A percentile compares a stretch with the other conserved stretches of the same genome.
Evolutionary conservation across 2,113 vertebrate genomes (phyloP).

Genomic region (Erythrolamprus reginae): DNA sequence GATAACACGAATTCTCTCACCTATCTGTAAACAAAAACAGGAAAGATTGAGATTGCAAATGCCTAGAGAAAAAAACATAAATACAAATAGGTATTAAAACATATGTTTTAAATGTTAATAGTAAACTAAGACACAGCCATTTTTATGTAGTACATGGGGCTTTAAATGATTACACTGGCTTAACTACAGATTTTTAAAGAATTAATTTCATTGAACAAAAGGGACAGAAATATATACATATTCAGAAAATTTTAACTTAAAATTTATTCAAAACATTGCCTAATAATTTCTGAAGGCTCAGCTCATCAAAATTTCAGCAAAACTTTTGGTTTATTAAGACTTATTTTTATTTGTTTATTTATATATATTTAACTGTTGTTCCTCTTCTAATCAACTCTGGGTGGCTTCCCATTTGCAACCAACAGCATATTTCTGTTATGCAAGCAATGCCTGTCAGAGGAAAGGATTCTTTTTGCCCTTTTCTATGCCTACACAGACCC

Average conservation of each 20-base stretch:
- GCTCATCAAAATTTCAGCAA: background rate
- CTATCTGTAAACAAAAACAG: conserved; percentile 80
- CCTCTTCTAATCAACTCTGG: background rate
- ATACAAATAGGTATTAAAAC: background rate
- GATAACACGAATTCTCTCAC: conserved; percentile 97
- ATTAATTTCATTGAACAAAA: background rate
- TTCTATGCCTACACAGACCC: background rate
- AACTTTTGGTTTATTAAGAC: background rate
- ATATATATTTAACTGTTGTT: too few relatives aligned
- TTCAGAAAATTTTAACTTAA: background rate
- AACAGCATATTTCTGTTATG: background rate
- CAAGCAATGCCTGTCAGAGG: background rate
- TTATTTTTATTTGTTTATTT: background rate
- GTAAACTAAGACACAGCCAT: background rate
- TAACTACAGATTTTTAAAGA: background rate
- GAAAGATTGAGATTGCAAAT: background rate
- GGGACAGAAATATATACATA: background rate
- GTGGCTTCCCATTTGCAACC: background rate
- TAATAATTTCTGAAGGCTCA: background rate
- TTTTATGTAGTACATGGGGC: background rate
- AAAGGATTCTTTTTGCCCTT: background rate
- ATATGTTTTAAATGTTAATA: background rate
- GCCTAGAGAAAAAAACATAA: background rate
- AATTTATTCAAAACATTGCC: background rate
- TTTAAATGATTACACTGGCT: background rate